Percentiles rank a stretch among this genome's conserved stretches.
Evolutionary conservation across 2,888 invertebrate genomes (phyloP).

Genomic region (Melangyna quadrimaculata): DNA sequence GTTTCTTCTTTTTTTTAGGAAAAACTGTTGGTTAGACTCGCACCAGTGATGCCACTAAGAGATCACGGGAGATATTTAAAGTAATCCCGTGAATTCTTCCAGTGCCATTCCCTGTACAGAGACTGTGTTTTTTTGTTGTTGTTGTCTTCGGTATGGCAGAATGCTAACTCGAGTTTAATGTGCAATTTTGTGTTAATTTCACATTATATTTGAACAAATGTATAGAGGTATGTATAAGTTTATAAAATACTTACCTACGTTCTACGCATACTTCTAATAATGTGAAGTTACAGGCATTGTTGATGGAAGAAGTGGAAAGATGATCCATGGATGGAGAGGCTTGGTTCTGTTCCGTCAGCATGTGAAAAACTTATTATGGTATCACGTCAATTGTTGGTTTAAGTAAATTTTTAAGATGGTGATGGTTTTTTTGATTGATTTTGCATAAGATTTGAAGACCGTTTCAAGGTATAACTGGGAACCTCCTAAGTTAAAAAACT

Average conservation of each 20-base stretch:
- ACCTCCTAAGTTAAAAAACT: background rate
- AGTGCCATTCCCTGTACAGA: slow-evolving; percentile 84
- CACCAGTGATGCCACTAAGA: slow-evolving; percentile 82
- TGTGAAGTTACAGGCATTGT: background rate
- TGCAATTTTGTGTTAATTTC: slow-evolving; percentile 49
- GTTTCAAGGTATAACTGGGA: background rate
- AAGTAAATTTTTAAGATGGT: background rate
- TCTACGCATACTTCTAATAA: too few species aligned
- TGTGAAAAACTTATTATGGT: background rate
- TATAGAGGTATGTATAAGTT: background rate
- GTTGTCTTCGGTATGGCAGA: background rate
- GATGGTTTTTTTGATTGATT: too few species aligned
- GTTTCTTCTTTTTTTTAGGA: slow-evolving; percentile 1
- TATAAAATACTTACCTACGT: background rate
- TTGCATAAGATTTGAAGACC: background rate
- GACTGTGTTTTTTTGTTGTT: slow-evolving; percentile 37
- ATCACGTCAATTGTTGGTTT: background rate
- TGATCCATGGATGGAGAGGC: slow-evolving; percentile 1
- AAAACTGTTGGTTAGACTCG: slow-evolving; percentile 73
- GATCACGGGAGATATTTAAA: slow-evolving; percentile 82
- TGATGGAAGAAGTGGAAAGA: slow-evolving; percentile 6
- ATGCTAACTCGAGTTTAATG: slow-evolving; percentile 39
- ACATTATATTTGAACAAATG: slow-evolving; percentile 20
- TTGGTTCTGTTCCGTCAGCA: background rate
- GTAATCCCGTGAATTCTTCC: slow-evolving; percentile 85